phyloP scores from a whole-genome alignment of 2,888 invertebrate species.

The Habroteleia sp. region DNA sequence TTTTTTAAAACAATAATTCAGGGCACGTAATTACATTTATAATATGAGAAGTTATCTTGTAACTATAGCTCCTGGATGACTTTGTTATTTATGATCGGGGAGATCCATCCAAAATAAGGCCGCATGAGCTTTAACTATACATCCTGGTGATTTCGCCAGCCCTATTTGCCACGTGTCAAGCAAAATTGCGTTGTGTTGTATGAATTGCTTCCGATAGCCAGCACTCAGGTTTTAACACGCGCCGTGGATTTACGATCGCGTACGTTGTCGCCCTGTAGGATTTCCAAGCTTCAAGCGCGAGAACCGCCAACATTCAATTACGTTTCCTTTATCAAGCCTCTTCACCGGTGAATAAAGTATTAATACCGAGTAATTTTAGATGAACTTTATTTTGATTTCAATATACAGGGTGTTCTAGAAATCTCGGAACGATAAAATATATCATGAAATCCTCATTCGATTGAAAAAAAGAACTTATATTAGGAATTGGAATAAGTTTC shows the following conservation, averaged over 20 bases:
- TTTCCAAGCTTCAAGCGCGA: conserved; percentile 30
- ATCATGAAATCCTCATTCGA: too few species aligned
- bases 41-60: conserved; percentile 29
- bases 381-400: too few species aligned
- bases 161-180: conserved; percentile 71
- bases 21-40: conserved; percentile 27
- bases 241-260: conserved; percentile 70
- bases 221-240: conserved; percentile 66
- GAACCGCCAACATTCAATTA: conserved; percentile 49
- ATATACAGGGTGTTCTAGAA: too few species aligned
- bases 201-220: conserved; percentile 75
- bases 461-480: too few species aligned
- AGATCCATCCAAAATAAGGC: conserved; percentile 42
- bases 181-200: conserved; percentile 63
- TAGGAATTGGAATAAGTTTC: too few species aligned
- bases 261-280: conserved; percentile 63
- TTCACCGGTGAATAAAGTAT: conserved; percentile 7
- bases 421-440: too few species aligned
- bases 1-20: conserved; percentile 9
- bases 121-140: conserved; percentile 23
- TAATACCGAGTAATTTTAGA: too few species aligned
- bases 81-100: conserved; percentile 29
- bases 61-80: conserved; percentile 23
- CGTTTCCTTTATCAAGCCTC: conserved; percentile 39
- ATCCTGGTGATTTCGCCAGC: conserved; percentile 23